phyloP scores from a whole-genome alignment of 1,140 invertebrate species.

The Elysia chlorotica region DNA sequence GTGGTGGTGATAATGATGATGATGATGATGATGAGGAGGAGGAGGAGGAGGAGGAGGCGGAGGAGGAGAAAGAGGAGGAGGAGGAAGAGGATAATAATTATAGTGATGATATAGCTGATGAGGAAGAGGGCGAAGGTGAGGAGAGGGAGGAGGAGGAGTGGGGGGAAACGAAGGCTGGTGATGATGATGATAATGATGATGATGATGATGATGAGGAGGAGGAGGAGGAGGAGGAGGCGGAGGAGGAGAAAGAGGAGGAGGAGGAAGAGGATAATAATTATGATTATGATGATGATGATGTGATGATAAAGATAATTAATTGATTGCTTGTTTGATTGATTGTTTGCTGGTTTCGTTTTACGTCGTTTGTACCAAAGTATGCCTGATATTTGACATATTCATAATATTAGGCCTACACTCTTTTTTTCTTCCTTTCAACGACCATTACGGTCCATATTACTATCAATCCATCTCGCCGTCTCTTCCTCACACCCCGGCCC shows the following conservation, averaged over 20 bases:
- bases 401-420: too few species aligned
- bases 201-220: neutral
- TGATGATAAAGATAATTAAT: too few species aligned
- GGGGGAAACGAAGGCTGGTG: neutral
- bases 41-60: neutral
- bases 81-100: neutral
- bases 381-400: too few species aligned
- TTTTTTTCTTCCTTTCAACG: too few species aligned
- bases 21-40: neutral
- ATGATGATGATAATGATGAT: neutral
- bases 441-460: too few species aligned
- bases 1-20: neutral
- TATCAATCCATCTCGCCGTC: too few species aligned
- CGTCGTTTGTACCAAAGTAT: too few species aligned
- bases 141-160: neutral
- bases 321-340: too few species aligned
- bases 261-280: slow-evolving; percentile 30
- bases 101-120: neutral
- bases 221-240: neutral
- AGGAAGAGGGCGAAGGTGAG: neutral
- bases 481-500: too few species aligned
- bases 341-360: too few species aligned
- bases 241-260: neutral
- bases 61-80: neutral
- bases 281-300: too few species aligned